phyloP scores from a whole-genome alignment of 2,888 invertebrate genomes.

The Papilio gigon region DNA sequence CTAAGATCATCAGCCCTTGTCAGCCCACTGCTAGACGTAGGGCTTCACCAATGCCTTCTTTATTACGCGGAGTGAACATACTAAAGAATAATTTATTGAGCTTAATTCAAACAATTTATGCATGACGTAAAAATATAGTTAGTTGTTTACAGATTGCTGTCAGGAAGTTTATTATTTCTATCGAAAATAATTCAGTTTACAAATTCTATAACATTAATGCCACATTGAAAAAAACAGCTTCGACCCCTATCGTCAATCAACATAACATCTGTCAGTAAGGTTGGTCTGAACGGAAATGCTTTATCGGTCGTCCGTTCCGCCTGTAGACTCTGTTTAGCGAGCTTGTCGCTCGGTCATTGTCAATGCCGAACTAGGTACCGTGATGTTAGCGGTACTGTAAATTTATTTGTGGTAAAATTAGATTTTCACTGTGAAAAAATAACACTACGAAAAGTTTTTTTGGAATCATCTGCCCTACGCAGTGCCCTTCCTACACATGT shows the following conservation, averaged over 20 bases:
- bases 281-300: constrained; percentile 17
- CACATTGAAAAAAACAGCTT: background rate
- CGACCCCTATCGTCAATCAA: constrained; percentile 13
- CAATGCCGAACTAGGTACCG: constrained; percentile 11
- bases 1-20: no score
- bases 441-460: background rate
- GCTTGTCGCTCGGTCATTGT: constrained; percentile 1
- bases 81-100: no score
- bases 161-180: background rate
- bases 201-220: background rate
- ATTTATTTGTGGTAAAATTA: background rate
- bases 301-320: constrained; percentile 39
- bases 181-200: background rate
- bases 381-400: constrained; percentile 2
- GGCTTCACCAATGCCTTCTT: no score
- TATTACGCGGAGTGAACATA: no score
- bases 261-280: constrained; percentile 36
- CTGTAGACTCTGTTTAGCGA: background rate
- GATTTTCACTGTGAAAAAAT: background rate
- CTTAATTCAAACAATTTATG: no score
- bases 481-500: no score
- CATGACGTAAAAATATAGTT: no score
- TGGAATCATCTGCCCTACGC: no score
- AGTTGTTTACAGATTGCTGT: background rate
- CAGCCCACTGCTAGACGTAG: no score